phyloP scores from a whole-genome alignment of 2,888 invertebrate species.

The Endotricha flammealis region DNA sequence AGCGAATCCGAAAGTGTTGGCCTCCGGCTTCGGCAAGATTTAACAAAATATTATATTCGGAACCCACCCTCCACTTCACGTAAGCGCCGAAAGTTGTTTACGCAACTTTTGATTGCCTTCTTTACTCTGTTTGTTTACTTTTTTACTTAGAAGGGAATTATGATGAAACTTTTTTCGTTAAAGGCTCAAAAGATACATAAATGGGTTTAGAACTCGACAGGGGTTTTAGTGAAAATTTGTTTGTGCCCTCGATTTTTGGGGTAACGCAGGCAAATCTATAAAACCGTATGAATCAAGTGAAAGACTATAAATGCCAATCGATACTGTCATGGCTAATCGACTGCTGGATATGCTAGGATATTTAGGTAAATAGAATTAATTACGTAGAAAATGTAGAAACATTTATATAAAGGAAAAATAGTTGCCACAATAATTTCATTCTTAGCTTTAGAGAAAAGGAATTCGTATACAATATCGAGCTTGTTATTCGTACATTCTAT shows the following conservation, averaged over 20 bases:
- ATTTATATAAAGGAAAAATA: no score
- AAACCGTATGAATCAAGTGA: no score
- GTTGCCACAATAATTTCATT: no score
- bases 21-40: slow-evolving; percentile 36
- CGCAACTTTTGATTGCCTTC: slow-evolving; percentile 73
- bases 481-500: no score
- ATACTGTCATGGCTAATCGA: no score
- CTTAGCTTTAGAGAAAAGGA: no score
- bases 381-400: no score
- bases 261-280: no score
- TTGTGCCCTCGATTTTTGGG: slow-evolving; percentile 40
- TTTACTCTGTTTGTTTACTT: slow-evolving; percentile 66
- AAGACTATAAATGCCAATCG: no score
- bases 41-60: slow-evolving; percentile 46
- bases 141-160: slow-evolving; percentile 66
- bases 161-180: slow-evolving; percentile 69
- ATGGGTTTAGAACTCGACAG: slow-evolving; percentile 53
- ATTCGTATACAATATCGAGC: no score
- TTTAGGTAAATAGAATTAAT: no score
- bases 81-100: slow-evolving; percentile 64
- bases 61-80: slow-evolving; percentile 38
- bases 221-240: slow-evolving; percentile 43
- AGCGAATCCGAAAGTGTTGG: slow-evolving; percentile 24
- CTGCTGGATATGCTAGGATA: no score
- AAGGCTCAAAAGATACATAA: slow-evolving; percentile 61